These are phyloP conservation scores for Sebastes cheni DNA, from an alignment of 2,797 vertebrate species.

Conservation along the genomic window DNA sequence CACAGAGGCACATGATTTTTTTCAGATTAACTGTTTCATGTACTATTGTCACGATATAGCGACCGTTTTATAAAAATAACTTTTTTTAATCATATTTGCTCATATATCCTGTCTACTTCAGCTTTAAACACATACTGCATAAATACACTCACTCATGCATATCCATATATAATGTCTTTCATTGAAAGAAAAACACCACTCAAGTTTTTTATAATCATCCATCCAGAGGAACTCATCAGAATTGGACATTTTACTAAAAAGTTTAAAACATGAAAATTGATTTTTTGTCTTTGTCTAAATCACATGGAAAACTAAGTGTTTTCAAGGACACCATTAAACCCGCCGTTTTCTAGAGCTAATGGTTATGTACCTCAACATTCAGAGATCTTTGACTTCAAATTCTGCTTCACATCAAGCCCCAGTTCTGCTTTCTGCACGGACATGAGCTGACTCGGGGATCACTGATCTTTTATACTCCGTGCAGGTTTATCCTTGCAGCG, in stretches of 20 bases:
- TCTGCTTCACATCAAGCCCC: neutral
- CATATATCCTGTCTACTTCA: accelerated
- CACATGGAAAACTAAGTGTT: neutral
- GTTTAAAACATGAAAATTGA: neutral
- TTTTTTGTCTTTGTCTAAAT: neutral
- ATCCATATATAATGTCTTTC: neutral
- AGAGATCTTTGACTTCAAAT: neutral
- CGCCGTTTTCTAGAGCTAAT: neutral
- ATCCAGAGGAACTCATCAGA: neutral
- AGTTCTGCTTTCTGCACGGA: neutral
- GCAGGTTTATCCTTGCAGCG: no score
- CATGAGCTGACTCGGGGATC: no score
- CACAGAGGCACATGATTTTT: no score
- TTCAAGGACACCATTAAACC: neutral
- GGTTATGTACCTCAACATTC: neutral
- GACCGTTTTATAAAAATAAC: no score
- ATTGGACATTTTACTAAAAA: neutral
- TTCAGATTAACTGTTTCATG: no score
- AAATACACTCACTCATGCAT: neutral
- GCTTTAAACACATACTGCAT: neutral
- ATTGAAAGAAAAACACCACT: neutral
- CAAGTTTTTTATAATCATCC: neutral
- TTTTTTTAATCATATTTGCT: no score
- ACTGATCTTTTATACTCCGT: no score
- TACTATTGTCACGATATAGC: no score